Evolutionary conservation across 2,888 invertebrate species (phyloP), one percentile per base, ranked within the genome.

Genomic region (Aphidius colemani): DNA sequence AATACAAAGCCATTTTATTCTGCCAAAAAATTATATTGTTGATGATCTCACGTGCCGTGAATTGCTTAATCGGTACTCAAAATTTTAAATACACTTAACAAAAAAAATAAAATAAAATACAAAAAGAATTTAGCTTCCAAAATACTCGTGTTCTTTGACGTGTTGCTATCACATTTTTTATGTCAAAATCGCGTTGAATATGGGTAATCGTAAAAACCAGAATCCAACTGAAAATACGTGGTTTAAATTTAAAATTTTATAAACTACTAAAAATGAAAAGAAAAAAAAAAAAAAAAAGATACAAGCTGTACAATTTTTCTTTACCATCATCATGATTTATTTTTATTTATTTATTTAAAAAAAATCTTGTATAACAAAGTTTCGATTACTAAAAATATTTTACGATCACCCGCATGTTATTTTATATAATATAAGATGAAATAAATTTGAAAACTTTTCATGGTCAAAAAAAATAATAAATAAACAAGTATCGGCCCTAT

Each of bases 21-120:
- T n/a, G 43, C 43, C 55, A 13, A 43, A 44, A 43, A 55, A 44
- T 55, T 44, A 55, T 55, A 44, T 18, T 4, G 10, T 43, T 18
- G 56, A 49, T 61, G 45, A 8, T 43, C 49, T 10, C n/a, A 57
- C 62, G 62, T 63, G 62, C 51, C 13, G 40, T 51, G 62, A 63
- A 62, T 62, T 48, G 30, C 49, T 62, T 56, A 57, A 51, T 40
- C 41, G 40, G 39, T 11, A n/a, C 41, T 40, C 8, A 4, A 30
- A 30, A 30, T 57, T 46, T 62, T 57, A 57, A 50, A 50, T 62
- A 62, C 56, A 39, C 30, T 39, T 43, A 6, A 44, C 18, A n/a
- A 43, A 9, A 43, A 9, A 43, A 48, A 49, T 11, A 48, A 56
- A 63, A 63, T 57, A 63, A 48, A 48, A 48, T 5, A 48, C 50